Base-by-base conservation (phyloP, 2,888 invertebrate genomes). In the Mechanitis messenoides region DNA sequence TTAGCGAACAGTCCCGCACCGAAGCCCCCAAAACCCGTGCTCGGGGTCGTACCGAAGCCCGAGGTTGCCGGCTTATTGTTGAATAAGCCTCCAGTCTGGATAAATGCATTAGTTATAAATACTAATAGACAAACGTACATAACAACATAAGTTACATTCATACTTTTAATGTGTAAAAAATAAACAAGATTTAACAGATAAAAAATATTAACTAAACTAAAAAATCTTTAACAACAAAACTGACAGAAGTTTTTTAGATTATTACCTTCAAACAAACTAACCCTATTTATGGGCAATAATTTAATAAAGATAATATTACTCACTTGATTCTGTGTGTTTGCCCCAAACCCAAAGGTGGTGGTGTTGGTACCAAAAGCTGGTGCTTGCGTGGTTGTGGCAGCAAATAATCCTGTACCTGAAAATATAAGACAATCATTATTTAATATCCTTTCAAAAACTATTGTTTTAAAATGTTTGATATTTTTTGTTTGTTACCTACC, bases 311-410 rank as follows among this genome's bases (percentile, higher is more conserved):
- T 5, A 5, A 35, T 5, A 9, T 67, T 28, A 59, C 50, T 54
- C 59, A 84, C 89, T 81, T 86, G 87, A 31, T 76, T 78, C 59
- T 84, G 85, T 3, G 88, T 80, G 68, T 74, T 84, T 46, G 81
- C 67, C 0, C 90, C 91, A 50, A 91, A 91, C 0, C 90, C 76
- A 46, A 92, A 86, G 0, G 91, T 84, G 5, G 92, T 79, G 0
- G 87, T 84, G 60, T 77, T 79, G 1, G 91, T 90, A 3, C 89
- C 89, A 61, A 90, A 90, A 0, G 83, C 72, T 0, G 87, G 77
- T 11, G 86, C 76, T 45, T 85, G 86, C 0, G 88, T 88, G 0
- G 87, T 81, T 0, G 84, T 75, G 0, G 86, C 74, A 0, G 87
- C 87, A 59, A 89, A 88, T 7, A 90, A 53, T 0, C 86, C 77